Percentiles rank a stretch among this genome's conserved stretches.
These are phyloP conservation scores for Mus minutoides DNA, from an alignment of 2,797 vertebrate species.

Conservation along the genomic window DNA sequence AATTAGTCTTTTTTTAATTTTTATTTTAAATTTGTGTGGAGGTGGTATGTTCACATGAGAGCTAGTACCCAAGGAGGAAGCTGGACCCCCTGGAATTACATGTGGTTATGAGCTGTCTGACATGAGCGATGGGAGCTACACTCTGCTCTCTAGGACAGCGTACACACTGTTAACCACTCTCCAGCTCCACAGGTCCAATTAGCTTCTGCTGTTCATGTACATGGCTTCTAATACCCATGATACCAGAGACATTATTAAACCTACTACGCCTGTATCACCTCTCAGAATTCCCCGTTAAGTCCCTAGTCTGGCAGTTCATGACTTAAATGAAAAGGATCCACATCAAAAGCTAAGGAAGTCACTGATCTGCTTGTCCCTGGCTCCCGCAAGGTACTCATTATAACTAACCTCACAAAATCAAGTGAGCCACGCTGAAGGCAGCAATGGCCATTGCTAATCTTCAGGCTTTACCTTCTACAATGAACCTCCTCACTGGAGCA, in stretches of 20 bases:
- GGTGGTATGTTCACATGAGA: not conserved
- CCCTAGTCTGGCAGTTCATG: not conserved
- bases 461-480: not conserved
- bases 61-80: not conserved
- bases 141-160: not conserved
- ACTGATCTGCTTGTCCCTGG: not conserved
- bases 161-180: not conserved
- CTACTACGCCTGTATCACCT: not conserved
- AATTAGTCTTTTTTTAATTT: not conserved
- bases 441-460: not conserved
- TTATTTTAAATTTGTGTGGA: not conserved
- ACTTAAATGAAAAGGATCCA: conserved; percentile 16
- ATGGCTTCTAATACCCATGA: conserved; percentile 2
- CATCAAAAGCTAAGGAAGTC: not conserved
- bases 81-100: not conserved
- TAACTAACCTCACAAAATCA: not conserved
- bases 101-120: not conserved
- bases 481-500: not conserved
- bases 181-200: not conserved
- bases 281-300: not conserved
- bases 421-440: not conserved
- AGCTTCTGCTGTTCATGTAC: not conserved
- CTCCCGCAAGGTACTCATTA: not conserved
- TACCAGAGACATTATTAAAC: not conserved
- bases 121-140: not conserved